Evolutionary conservation across 2,888 invertebrate genomes (phyloP).

Genomic region (Drosophila leonis): DNA sequence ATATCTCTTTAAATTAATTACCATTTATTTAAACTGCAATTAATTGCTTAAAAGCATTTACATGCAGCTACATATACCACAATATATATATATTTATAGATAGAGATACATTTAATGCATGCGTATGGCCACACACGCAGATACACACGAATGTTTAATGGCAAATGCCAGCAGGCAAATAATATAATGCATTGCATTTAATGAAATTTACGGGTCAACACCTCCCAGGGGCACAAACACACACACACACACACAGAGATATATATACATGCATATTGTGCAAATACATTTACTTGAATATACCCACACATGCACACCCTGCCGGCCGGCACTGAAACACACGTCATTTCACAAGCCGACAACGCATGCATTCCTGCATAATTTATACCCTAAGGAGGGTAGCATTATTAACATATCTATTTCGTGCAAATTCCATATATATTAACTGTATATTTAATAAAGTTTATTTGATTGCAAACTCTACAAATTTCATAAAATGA

Average conservation of each 20-base stretch:
- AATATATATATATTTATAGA: not conserved
- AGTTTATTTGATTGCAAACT: not conserved
- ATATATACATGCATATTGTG: not conserved
- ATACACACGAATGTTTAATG: conserved; percentile 24
- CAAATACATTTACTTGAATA: conserved; percentile 13
- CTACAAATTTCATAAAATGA: not conserved
- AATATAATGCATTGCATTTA: conserved; percentile 59
- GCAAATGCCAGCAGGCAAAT: conserved; percentile 46
- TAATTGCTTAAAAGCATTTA: conserved; percentile 29
- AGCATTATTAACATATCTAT: not conserved
- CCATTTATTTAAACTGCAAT: conserved; percentile 26
- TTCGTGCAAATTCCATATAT: not conserved
- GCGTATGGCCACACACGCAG: not conserved
- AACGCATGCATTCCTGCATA: conserved; percentile 27
- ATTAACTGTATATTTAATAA: not conserved
- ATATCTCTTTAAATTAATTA: conserved; percentile 17
- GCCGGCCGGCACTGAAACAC: conserved; percentile 12
- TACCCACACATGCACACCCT: not conserved
- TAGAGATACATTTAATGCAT: conserved; percentile 9
- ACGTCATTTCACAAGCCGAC: conserved; percentile 32
- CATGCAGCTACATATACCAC: conserved; percentile 1
- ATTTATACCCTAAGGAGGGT: conserved; percentile 17
- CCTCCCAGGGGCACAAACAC: conserved; percentile 27
- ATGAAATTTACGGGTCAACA: conserved; percentile 69
- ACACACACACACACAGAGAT: not conserved